A percentile compares a stretch with the other conserved stretches of the same genome.
Evolutionary conservation across 2,797 vertebrate species (phyloP).

Genomic region (Menidia menidia): DNA sequence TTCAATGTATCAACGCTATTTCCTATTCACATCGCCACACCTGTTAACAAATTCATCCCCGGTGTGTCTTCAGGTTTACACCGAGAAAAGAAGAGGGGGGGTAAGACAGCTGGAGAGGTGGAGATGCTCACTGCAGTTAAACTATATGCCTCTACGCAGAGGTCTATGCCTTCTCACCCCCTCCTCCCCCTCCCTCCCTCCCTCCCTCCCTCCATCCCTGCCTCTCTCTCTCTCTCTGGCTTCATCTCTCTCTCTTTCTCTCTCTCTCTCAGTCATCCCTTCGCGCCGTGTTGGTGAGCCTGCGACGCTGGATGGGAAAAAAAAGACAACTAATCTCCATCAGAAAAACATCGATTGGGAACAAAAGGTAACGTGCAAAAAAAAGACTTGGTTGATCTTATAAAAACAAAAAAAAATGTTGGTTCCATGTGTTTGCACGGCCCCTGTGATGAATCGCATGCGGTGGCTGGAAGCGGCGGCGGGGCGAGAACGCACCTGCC

Average conservation of each 20-base stretch:
- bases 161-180: slow-evolving; percentile 45
- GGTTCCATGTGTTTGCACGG: not conserved
- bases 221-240: slow-evolving; percentile 27
- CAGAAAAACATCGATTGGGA: slow-evolving; percentile 52
- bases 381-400: slow-evolving; percentile 2
- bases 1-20: slow-evolving; percentile 1
- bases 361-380: slow-evolving; percentile 66
- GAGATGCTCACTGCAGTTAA: slow-evolving; percentile 63
- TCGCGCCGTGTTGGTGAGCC: slow-evolving; percentile 69
- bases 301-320: slow-evolving; percentile 68
- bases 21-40: not conserved
- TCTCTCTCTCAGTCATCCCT: slow-evolving; percentile 56
- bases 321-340: slow-evolving; percentile 24
- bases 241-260: slow-evolving; percentile 31
- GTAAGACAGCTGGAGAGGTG: slow-evolving; percentile 42
- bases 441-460: slow-evolving; percentile 22
- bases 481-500: slow-evolving; percentile 64
- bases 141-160: slow-evolving; percentile 60
- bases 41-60: slow-evolving; percentile 1
- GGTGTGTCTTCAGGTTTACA: slow-evolving; percentile 19
- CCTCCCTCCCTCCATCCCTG: slow-evolving; percentile 35
- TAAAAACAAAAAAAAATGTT: not conserved
- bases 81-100: not conserved
- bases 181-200: slow-evolving; percentile 19
- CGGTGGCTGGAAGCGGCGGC: slow-evolving; percentile 35